Conservation (phyloP, 2,797 vertebrate species). For the Ateles fusciceps region DNA sequence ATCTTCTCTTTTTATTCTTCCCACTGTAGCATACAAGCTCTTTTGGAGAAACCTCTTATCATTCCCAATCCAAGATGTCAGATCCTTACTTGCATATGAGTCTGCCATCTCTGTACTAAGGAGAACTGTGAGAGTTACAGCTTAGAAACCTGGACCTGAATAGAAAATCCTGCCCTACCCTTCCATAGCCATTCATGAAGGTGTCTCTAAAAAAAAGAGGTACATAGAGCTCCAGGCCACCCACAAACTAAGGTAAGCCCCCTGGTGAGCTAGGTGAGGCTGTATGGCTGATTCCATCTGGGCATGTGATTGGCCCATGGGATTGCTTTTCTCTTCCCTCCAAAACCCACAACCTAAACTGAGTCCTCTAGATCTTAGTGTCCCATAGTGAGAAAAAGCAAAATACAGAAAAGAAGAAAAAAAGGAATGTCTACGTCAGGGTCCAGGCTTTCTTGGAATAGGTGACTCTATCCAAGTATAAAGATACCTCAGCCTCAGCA, state of each 20-base stretch:
- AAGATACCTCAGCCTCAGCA: background rate
- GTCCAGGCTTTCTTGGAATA: background rate
- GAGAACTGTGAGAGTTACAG: background rate
- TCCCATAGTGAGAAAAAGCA: background rate
- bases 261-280: too few relatives aligned
- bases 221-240: background rate
- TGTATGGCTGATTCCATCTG: background rate
- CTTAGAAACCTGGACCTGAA: background rate
- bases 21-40: too few relatives aligned
- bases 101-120: background rate
- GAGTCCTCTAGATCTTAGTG: background rate
- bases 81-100: background rate
- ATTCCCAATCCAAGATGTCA: background rate
- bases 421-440: background rate
- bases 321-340: background rate
- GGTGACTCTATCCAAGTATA: background rate
- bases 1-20: background rate
- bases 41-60: background rate
- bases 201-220: background rate
- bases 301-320: background rate
- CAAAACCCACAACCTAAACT: background rate
- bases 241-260: background rate
- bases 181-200: background rate
- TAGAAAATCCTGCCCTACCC: background rate
- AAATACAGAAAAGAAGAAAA: background rate